A percentile compares a stretch with the other conserved stretches of the same genome.
phyloP scores from a whole-genome alignment of 2,888 invertebrate species.

The Eupithecia abbreviata region DNA sequence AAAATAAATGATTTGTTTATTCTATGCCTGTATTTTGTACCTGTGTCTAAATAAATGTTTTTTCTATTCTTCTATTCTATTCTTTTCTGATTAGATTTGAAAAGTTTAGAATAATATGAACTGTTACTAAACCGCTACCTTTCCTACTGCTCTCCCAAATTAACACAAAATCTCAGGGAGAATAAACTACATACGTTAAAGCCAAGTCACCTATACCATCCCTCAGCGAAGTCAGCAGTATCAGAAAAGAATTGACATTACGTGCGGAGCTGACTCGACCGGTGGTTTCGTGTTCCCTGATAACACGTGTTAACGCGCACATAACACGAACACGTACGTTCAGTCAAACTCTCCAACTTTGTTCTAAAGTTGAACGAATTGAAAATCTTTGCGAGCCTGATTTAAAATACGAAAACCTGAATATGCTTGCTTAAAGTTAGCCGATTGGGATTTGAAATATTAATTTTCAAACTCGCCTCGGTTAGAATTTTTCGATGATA shows the following conservation, averaged over 20 bases:
- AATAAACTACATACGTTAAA: background rate
- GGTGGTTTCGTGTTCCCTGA: background rate
- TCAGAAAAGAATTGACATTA: slow-evolving; percentile 3
- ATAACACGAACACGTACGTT: slow-evolving; percentile 5
- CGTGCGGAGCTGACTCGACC: background rate
- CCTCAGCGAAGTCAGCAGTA: background rate
- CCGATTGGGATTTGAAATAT: slow-evolving; percentile 20
- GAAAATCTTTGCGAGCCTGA: slow-evolving; percentile 7
- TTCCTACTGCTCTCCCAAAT: background rate
- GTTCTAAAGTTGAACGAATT: slow-evolving; percentile 2
- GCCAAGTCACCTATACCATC: background rate
- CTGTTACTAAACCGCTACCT: background rate
- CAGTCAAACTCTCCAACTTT: background rate
- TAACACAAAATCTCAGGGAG: background rate
- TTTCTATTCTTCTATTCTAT: too few relatives aligned
- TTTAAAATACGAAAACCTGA: slow-evolving; percentile 3
- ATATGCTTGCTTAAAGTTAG: slow-evolving; percentile 4
- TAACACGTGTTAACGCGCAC: slow-evolving; percentile 4
- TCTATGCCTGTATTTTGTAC: too few relatives aligned
- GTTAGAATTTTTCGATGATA: background rate
- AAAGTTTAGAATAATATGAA: background rate
- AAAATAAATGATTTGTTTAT: too few relatives aligned
- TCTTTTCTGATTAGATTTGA: too few relatives aligned
- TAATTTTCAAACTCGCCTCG: slow-evolving; percentile 13
- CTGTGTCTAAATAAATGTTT: too few relatives aligned